Percentiles rank a stretch among this genome's conserved stretches.
Evolutionary conservation across 2,113 vertebrate genomes (phyloP).

Genomic region (Heterotis niloticus): DNA sequence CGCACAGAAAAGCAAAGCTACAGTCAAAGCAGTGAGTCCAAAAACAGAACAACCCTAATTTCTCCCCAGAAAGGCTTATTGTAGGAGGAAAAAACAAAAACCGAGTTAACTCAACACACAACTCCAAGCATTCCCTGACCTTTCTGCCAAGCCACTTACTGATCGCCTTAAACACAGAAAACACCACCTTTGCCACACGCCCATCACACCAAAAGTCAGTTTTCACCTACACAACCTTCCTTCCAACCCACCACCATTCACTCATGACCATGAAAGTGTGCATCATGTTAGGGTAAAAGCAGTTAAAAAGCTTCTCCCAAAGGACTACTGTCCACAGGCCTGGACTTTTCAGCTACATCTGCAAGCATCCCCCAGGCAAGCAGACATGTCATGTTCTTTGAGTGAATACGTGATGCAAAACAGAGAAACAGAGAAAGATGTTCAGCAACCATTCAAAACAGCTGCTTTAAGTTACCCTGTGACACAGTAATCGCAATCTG

Average conservation of each 20-base stretch:
- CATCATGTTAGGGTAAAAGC: not conserved
- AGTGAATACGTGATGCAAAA: conserved; percentile 13
- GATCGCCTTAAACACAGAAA: too few species aligned
- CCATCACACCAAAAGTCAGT: not conserved
- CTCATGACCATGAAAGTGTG: conserved; percentile 5
- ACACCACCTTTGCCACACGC: not conserved
- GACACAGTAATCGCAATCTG: not conserved
- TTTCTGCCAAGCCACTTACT: too few species aligned
- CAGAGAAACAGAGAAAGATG: not conserved
- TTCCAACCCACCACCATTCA: not conserved
- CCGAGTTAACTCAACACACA: not conserved
- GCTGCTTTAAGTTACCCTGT: not conserved
- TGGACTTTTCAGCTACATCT: not conserved
- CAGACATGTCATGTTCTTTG: not conserved
- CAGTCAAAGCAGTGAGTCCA: conserved; percentile 22
- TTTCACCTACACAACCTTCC: not conserved
- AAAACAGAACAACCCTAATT: not conserved
- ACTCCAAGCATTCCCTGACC: not conserved
- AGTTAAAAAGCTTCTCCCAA: not conserved
- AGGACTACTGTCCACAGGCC: too few species aligned
- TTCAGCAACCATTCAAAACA: not conserved
- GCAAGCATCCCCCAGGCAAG: not conserved
- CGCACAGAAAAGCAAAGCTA: conserved; percentile 18
- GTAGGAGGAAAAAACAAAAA: not conserved
- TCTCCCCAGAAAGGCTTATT: not conserved